phyloP scores from a whole-genome alignment of 2,797 vertebrate genomes.

The Cirrhinus mrigala region DNA sequence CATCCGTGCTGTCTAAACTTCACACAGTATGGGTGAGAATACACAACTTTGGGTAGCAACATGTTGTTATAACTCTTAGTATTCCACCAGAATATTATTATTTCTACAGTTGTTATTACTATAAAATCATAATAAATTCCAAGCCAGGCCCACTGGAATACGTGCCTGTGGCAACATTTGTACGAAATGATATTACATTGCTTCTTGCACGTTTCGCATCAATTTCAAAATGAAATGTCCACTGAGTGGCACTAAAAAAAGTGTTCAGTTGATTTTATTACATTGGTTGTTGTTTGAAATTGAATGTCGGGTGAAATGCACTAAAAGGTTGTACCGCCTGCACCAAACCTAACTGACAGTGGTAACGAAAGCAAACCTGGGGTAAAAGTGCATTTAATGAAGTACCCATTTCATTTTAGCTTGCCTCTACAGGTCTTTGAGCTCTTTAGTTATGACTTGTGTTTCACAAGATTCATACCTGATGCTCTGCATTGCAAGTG shows the following conservation, averaged over 20 bases:
- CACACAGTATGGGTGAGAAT: slow-evolving; percentile 38
- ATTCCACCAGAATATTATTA: neutral
- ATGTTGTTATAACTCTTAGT: neutral
- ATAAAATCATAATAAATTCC: slow-evolving; percentile 13
- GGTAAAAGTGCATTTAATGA: neutral
- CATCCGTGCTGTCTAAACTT: slow-evolving; percentile 56
- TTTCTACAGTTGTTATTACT: neutral
- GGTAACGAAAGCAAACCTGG: neutral
- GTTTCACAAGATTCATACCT: neutral
- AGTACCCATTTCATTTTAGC: neutral
- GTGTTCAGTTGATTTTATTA: neutral
- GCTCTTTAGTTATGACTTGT: too few species aligned
- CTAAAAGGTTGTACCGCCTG: neutral
- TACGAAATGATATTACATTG: neutral
- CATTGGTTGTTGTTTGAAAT: neutral
- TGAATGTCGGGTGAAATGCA: neutral
- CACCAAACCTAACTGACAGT: neutral
- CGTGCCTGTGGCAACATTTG: neutral
- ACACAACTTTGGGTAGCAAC: slow-evolving; percentile 10
- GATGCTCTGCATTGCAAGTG: neutral
- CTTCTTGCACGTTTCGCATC: neutral
- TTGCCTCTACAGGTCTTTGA: neutral
- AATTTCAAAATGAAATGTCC: neutral
- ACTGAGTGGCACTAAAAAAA: neutral
- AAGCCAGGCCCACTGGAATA: neutral